Percentiles rank a stretch among this genome's conserved stretches.
These are phyloP conservation scores for Theristus sp. DNA, from an alignment of 2,888 invertebrate genomes.

Conservation along the genomic window DNA sequence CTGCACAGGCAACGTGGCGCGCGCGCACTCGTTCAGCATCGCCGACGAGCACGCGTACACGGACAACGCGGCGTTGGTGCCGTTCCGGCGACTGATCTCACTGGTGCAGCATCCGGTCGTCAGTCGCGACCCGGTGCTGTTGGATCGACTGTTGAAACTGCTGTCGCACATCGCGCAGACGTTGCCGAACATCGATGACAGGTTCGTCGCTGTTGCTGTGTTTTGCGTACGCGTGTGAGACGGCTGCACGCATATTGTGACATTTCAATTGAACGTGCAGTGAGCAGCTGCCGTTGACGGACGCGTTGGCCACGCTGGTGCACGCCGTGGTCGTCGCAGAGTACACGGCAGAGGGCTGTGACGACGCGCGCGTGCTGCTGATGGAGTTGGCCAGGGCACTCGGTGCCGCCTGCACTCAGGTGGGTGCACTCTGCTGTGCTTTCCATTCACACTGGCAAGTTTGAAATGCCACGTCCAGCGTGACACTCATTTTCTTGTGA, in stretches of 20 bases:
- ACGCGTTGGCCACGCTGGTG: not conserved
- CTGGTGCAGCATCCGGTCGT: not conserved
- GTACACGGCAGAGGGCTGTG: not conserved
- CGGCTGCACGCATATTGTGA: too few relatives aligned
- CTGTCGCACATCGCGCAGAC: not conserved
- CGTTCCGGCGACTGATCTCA: not conserved
- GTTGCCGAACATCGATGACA: not conserved
- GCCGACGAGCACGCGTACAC: not conserved
- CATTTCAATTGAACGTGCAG: too few relatives aligned
- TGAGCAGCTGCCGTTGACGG: not conserved
- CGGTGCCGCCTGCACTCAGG: not conserved
- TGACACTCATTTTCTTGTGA: too few relatives aligned
- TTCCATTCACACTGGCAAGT: too few relatives aligned
- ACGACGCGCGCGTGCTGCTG: not conserved
- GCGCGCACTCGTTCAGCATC: not conserved
- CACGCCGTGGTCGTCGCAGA: not conserved
- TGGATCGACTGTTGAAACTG: not conserved
- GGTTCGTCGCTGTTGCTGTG: too few relatives aligned
- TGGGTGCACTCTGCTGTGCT: not conserved
- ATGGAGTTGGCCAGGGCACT: not conserved
- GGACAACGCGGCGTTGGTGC: not conserved
- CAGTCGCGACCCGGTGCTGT: not conserved
- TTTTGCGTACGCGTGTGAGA: not conserved
- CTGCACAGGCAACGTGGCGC: too few relatives aligned
- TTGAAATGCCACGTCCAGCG: too few relatives aligned